Conservation (phyloP, 2,888 invertebrate species). For the Helicoverpa assulta region DNA sequence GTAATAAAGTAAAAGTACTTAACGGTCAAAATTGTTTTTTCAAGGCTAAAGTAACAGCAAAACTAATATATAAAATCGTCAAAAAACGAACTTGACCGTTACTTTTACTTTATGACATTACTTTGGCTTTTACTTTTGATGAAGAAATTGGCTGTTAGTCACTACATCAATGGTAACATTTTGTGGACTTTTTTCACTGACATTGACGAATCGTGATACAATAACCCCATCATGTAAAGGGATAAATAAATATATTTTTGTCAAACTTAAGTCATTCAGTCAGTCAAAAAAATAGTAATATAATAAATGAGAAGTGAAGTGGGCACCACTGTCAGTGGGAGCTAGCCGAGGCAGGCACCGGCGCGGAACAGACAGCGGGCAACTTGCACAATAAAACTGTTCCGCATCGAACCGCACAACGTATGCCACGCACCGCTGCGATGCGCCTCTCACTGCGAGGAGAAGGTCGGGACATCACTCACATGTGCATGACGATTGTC, state of each 20-base stretch:
- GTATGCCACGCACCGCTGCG: conserved; percentile 31
- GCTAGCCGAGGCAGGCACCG: conserved; percentile 18
- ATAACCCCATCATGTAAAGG: no score
- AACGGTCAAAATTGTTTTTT: no score
- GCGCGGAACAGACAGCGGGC: conserved; percentile 63
- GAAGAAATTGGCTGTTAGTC: no score
- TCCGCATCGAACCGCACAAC: conserved; percentile 40
- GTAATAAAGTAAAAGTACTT: no score
- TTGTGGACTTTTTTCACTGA: not conserved
- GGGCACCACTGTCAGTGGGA: not conserved
- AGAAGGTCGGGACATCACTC: no score
- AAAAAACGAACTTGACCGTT: no score
- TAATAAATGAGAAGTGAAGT: not conserved
- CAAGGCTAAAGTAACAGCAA: no score
- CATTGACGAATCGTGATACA: not conserved
- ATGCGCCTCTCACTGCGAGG: conserved; percentile 8
- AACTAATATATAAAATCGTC: no score
- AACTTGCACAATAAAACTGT: conserved; percentile 56
- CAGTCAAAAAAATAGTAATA: not conserved
- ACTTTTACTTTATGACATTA: no score
- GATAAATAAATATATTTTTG: no score
- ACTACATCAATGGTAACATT: not conserved
- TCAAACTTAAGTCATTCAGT: no score
- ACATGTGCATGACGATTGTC: not conserved
- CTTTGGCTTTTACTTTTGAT: no score